Evolutionary conservation across 2,888 invertebrate species (phyloP).

Genomic region (Rhingia rostrata): DNA sequence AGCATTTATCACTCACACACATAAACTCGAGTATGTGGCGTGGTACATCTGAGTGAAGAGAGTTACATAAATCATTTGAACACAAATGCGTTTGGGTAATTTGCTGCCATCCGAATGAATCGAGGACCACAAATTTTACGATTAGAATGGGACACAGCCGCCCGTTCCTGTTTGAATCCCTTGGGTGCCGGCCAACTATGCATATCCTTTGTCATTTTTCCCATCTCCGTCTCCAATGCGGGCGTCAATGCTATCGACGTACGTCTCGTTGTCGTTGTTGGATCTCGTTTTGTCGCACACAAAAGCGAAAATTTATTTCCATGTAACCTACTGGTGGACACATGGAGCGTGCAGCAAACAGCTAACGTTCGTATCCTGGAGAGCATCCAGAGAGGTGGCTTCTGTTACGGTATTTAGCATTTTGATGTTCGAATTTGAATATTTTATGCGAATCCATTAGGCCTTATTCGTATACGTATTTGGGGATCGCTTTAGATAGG

Average conservation of each 20-base stretch:
- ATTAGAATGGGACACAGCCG: constrained; percentile 35
- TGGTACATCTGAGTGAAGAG: constrained; percentile 2
- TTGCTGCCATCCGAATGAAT: constrained; percentile 58
- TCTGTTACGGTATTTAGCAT: constrained; percentile 63
- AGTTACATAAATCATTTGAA: constrained; percentile 66
- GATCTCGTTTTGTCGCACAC: constrained; percentile 50
- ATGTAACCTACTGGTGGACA: constrained; percentile 41
- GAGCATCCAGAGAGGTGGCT: constrained; percentile 20
- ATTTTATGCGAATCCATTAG: constrained; percentile 75
- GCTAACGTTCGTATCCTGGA: background rate
- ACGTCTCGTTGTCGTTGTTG: constrained; percentile 8
- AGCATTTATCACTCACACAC: constrained; percentile 27
- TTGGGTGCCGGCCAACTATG: background rate
- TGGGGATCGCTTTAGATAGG: constrained; percentile 33
- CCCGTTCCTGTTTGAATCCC: background rate
- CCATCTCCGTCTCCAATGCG: constrained; percentile 17
- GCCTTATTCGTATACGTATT: constrained; percentile 52
- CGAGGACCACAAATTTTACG: constrained; percentile 62
- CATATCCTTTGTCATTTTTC: constrained; percentile 36
- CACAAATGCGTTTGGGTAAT: constrained; percentile 64
- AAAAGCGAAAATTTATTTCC: constrained; percentile 62
- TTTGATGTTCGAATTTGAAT: constrained; percentile 73
- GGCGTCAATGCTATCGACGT: constrained; percentile 45
- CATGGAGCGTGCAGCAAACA: background rate
- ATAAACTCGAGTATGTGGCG: background rate